Base-by-base conservation (phyloP, 2,888 invertebrate species). In the Caenorhabditis sp. region DNA sequence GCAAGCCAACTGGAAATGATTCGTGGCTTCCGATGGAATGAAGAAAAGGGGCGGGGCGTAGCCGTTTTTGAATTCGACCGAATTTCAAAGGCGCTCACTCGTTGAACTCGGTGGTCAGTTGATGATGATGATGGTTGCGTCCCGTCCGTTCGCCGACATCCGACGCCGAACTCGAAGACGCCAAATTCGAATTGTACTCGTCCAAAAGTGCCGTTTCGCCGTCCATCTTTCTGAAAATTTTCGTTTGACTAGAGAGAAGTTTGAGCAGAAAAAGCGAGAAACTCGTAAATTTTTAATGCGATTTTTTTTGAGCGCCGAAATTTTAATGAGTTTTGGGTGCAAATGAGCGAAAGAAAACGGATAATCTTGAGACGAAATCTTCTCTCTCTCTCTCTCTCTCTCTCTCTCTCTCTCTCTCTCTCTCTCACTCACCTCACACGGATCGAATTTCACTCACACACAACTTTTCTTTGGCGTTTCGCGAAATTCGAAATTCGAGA, bases 161-260 rank as follows among this genome's bases (percentile, higher is more conserved):
- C 3, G 62, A 70, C 3, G 68, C 70, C n/a, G 75, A 68, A 15
- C 68, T 70, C 9, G 75, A 70, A 11, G 75, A 68, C 7, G 63
- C 75, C 45, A 75, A 35, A 55, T 75, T 68, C 24, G 75, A 75
- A 26, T 75, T 68, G 39, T 75, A 75, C 43, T 75, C 75, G 45
- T 75, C 75, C 20, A 75, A 24, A 27, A 75, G 62, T 7, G 74
- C 74, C 22, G 68, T 75, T 46, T 75, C 75, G 9, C 75, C 75
- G 50, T 75, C 75, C 75, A 75, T 75, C 37, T 43, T 62, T 41
- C 75, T 75, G 58, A 37, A 63, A 66, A 59, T 30, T 30, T 30
- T 30, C 6, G 13, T 9, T 35, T 30, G 35, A 7, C 9, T 9
- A 13, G 35, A 13, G 13, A 9, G 9, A 35, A 35, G 13, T 13